Evolutionary conservation across 1,140 invertebrate species (phyloP).

Genomic region (Apis florea): DNA sequence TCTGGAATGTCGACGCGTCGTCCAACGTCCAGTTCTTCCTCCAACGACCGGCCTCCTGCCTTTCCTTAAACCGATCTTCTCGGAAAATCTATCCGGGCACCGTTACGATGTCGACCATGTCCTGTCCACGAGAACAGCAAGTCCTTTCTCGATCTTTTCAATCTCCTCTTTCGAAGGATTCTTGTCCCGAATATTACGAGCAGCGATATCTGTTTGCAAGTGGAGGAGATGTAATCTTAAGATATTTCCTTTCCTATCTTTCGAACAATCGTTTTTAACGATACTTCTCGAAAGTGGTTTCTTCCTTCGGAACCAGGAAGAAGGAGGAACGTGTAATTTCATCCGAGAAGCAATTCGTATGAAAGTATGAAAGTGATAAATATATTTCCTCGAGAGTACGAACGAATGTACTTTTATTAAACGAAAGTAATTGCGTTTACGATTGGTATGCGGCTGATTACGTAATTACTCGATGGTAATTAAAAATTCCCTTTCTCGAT

Average conservation of each 20-base stretch:
- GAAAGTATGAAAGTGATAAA: too few relatives aligned
- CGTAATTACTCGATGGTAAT: not conserved
- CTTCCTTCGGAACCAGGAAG: too few relatives aligned
- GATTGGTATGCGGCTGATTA: not conserved
- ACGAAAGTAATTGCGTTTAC: not conserved
- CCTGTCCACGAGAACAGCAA: slow-evolving; percentile 27
- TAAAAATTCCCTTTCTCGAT: not conserved
- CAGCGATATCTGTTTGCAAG: too few relatives aligned
- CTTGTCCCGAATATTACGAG: too few relatives aligned
- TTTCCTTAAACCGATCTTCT: slow-evolving; percentile 68
- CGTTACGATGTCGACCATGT: slow-evolving; percentile 64
- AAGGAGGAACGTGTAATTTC: too few relatives aligned
- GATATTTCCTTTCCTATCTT: too few relatives aligned
- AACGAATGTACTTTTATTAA: not conserved
- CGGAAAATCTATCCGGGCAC: slow-evolving; percentile 67
- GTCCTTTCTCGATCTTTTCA: too few relatives aligned
- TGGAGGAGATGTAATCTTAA: too few relatives aligned
- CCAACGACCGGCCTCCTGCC: slow-evolving; percentile 56
- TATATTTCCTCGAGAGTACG: not conserved
- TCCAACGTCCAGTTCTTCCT: slow-evolving; percentile 67
- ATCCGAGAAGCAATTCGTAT: too few relatives aligned
- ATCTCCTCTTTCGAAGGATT: too few relatives aligned
- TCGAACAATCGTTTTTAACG: too few relatives aligned
- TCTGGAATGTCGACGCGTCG: slow-evolving; percentile 65
- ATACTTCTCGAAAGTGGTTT: too few relatives aligned